A percentile compares a stretch with the other conserved stretches of the same genome.
phyloP scores from a whole-genome alignment of 1,140 invertebrate species.

The Brachystomella parvula region DNA sequence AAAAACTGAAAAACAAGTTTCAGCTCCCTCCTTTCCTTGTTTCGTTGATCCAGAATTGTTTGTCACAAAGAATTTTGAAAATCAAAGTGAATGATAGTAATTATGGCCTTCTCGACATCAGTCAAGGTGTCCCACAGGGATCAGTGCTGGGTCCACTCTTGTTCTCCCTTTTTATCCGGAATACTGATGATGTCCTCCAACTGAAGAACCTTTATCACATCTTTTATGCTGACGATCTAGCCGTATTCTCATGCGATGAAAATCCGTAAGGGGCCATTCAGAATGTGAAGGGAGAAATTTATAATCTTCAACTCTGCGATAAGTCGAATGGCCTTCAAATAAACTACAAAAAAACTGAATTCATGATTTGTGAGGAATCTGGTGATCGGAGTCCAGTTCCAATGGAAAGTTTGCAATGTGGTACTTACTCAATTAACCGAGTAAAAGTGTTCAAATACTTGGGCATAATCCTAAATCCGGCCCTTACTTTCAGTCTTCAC shows the following conservation, averaged over 20 bases:
- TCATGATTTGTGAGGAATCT: too few species aligned
- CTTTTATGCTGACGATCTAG: conserved; percentile 40
- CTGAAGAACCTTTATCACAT: conserved; percentile 11
- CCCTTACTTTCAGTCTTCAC: neutral
- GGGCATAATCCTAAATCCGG: neutral
- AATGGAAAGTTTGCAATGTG: neutral
- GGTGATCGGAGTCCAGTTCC: neutral
- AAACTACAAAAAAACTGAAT: conserved; percentile 13
- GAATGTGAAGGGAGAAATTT: neutral
- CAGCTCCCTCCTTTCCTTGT: neutral
- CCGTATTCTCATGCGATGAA: conserved; percentile 11
- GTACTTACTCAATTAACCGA: neutral
- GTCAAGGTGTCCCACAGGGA: conserved; percentile 39
- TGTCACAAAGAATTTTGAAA: neutral
- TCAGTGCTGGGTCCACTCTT: conserved; percentile 38
- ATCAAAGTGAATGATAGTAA: neutral
- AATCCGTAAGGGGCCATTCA: neutral
- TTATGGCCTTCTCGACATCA: neutral
- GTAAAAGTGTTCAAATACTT: neutral
- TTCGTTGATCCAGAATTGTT: neutral
- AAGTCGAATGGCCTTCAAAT: neutral
- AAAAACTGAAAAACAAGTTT: conserved; percentile 13
- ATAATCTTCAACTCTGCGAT: neutral
- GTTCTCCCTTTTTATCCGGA: conserved; percentile 37
- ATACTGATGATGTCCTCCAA: conserved; percentile 25